Base-by-base conservation (phyloP, 2,888 invertebrate species). In the Agrypnus murinus region DNA sequence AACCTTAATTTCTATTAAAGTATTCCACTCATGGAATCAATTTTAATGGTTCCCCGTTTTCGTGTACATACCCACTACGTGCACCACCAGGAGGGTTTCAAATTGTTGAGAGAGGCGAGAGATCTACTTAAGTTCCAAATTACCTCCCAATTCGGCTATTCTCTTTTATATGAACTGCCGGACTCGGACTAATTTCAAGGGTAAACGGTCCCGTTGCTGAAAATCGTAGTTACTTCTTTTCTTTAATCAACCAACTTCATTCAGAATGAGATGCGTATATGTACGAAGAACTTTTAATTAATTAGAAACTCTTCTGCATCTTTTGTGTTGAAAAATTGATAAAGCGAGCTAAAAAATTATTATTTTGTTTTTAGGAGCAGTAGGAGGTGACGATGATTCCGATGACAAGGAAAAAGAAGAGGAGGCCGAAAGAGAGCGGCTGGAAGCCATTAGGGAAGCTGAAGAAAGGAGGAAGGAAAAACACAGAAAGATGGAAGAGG, bases 401-500 rank as follows among this genome's bases (percentile, higher is more conserved):
- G 95, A 95, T 84, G 98, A 98, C 87, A 97, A 97, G 91, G 97
- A 97, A 89, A 97, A 97, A 92, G 97, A 97, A 88, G 97, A 97
- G 87, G 98, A 98, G 88, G 96, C 96, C 84, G 98, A 98, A 90
- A 93, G 98, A 85, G 99, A 99, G 86, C 92, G 99, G 83, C 93
- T 96, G 87, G 99, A 99, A 87, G 99, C 98, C 83, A 96, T 99
- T 88, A 90, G 94, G 80, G 99, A 99, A 87, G 98, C 98, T 70
- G 99, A 99, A 87, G 98, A 99, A 80, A 90, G 98, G 82, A 92
- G 99, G 87, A 98, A 98, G 91, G 99, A 99, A 88, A 99, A 99
- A 87, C 99, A 99, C 87, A 93, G 98, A 84, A 98, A 98, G 89
- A 98, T 99, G 98, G 99, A 99, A 87, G 97, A 96, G 84, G 99